Percentiles rank a stretch among this genome's conserved stretches.
These are phyloP conservation scores for Typhlichthys eigenmanni DNA, from an alignment of 2,797 vertebrate genomes.

Conservation along the genomic window DNA sequence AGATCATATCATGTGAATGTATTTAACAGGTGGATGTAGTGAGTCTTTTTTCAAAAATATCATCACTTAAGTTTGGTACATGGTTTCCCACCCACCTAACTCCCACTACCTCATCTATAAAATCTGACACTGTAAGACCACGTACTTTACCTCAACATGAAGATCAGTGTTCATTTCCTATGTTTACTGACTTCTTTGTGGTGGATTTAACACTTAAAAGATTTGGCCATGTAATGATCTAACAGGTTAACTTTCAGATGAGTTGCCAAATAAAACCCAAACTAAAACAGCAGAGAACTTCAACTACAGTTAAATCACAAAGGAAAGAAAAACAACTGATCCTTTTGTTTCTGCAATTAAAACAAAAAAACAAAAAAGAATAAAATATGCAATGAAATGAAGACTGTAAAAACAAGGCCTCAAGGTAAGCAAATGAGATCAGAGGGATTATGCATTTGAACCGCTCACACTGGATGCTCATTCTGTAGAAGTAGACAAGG, in stretches of 20 bases:
- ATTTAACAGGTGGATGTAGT: background rate
- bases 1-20: background rate
- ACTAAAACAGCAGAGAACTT: too few relatives aligned
- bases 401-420: background rate
- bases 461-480: constrained; percentile 25
- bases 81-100: background rate
- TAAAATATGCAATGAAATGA: background rate
- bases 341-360: constrained; percentile 8
- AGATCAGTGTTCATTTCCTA: background rate
- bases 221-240: background rate
- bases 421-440: background rate
- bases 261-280: too few relatives aligned
- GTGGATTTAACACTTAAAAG: too few relatives aligned
- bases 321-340: too few relatives aligned
- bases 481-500: constrained; percentile 16
- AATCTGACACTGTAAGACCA: background rate
- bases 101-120: background rate
- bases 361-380: constrained; percentile 6
- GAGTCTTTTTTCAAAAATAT: background rate
- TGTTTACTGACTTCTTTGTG: background rate
- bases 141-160: constrained; percentile 2
- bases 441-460: constrained; percentile 11
- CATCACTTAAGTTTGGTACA: background rate
- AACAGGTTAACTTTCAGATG: constrained; percentile 10
- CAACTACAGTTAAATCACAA: too few relatives aligned